phyloP scores from a whole-genome alignment of 64 coral and sea anemone genomes.

The Porites australiensis region DNA sequence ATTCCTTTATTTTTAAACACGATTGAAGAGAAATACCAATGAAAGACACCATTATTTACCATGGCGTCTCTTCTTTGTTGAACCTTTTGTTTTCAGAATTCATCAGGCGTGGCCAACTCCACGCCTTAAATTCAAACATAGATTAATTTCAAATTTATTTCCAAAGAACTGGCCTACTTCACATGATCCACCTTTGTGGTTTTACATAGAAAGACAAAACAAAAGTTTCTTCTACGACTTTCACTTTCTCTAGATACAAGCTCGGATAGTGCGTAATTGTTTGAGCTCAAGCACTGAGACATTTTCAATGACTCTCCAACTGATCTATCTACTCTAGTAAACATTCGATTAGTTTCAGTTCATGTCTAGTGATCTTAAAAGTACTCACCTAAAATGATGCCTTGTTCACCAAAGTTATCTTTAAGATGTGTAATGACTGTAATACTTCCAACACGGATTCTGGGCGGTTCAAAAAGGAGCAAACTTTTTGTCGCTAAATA shows the following conservation, averaged over 20 bases:
- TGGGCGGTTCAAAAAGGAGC: not conserved
- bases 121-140: constrained; percentile 9
- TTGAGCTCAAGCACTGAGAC: not conserved
- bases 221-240: not conserved
- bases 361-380: not conserved
- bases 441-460: not conserved
- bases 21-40: too few relatives aligned
- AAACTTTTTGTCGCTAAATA: not conserved
- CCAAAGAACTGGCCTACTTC: not conserved
- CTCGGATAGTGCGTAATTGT: not conserved
- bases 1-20: too few relatives aligned
- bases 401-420: not conserved
- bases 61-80: too few relatives aligned
- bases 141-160: constrained; percentile 7
- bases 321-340: not conserved
- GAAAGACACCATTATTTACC: too few relatives aligned
- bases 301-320: not conserved
- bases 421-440: not conserved
- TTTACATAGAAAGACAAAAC: not conserved
- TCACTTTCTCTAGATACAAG: not conserved
- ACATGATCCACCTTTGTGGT: constrained; percentile 17
- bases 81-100: not conserved
- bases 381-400: not conserved
- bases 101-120: not conserved
- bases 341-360: not conserved